Base-by-base conservation (phyloP, 2,888 invertebrate species). In the Xylota segnis region DNA sequence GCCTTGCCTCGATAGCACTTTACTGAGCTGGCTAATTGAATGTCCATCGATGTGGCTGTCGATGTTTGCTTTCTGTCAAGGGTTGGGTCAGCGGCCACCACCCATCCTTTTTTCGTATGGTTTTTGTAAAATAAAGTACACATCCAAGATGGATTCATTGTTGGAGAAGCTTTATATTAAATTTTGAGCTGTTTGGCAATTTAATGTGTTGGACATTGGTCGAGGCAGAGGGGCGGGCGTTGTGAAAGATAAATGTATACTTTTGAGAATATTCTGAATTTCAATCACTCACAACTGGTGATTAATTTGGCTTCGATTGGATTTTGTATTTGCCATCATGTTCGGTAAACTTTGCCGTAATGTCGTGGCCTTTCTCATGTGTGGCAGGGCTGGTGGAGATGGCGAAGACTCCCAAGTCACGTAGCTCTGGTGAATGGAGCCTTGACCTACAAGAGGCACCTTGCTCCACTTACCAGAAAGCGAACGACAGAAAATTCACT, bases 251-350 rank as follows among this genome's bases (percentile, higher is more conserved):
- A 18, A 12, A 52, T 61, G 50, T 59, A n/a, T 58, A 12, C 37
- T n/a, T 71, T 54, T 52, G 7, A 27, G 34, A 68, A 47, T 56
- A 58, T 75, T 77, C 5, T 7, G 34, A 32, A 68, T 43, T 61
- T 14, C 68, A 34, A 71, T 32, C 43, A 59, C 40, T 68, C 47
- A 37, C n/a, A 43, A 37, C 37, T 59, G 75, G 40, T 59, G 65
- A 79, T 81, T 84, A 81, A 81, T 84, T 75, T 84, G 84, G 84
- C 79, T 75, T 7, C 43, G 54, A 79, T 75, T 75, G 75, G 29
- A 71, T 84, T 81, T 66, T 50, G 61, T 81, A 81, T 84, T 84
- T 84, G 54, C 84, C 59, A 32, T 52, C 83, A 79, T 84, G 78
- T 65, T 79, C 77, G 66, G 83, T 59, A 84, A 74, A 84, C 78